phyloP scores from a whole-genome alignment of 2,888 invertebrate species.

The Himalopsyche tibetana region DNA sequence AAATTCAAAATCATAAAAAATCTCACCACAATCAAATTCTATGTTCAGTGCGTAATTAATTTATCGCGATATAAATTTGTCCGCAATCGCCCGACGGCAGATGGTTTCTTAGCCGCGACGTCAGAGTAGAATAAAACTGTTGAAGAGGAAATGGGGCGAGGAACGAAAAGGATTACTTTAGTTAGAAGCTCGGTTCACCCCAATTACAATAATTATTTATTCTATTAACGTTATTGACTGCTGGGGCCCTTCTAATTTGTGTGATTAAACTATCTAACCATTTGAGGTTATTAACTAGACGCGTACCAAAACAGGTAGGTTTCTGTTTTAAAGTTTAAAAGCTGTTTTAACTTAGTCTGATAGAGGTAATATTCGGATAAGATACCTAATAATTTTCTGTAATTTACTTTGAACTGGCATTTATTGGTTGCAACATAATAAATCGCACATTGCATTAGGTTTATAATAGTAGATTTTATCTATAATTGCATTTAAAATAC shows the following conservation, averaged over 20 bases:
- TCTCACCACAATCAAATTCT: background rate
- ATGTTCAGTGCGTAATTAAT: background rate
- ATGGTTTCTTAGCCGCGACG: constrained; percentile 17
- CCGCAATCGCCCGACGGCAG: constrained; percentile 10
- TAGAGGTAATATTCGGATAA: too few species aligned
- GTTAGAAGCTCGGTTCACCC: constrained; percentile 41
- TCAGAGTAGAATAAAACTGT: constrained; percentile 8
- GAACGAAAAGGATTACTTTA: constrained; percentile 22
- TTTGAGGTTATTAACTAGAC: constrained; percentile 24
- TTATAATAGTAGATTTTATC: too few species aligned
- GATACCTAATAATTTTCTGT: too few species aligned
- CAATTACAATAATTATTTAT: constrained; percentile 43
- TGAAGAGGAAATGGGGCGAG: background rate
- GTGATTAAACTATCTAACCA: constrained; percentile 8
- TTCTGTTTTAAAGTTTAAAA: background rate
- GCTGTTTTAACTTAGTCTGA: too few species aligned
- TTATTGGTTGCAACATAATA: too few species aligned
- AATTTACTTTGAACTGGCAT: too few species aligned
- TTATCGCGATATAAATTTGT: background rate
- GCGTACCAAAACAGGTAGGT: background rate
- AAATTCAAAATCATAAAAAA: too few species aligned
- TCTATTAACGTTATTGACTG: constrained; percentile 40
- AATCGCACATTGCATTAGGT: too few species aligned
- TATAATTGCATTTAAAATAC: too few species aligned
- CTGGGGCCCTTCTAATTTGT: constrained; percentile 21